Percentiles rank a stretch among this genome's conserved stretches.
phyloP scores from a whole-genome alignment of 2,113 vertebrate genomes.

The Rhea americana region DNA sequence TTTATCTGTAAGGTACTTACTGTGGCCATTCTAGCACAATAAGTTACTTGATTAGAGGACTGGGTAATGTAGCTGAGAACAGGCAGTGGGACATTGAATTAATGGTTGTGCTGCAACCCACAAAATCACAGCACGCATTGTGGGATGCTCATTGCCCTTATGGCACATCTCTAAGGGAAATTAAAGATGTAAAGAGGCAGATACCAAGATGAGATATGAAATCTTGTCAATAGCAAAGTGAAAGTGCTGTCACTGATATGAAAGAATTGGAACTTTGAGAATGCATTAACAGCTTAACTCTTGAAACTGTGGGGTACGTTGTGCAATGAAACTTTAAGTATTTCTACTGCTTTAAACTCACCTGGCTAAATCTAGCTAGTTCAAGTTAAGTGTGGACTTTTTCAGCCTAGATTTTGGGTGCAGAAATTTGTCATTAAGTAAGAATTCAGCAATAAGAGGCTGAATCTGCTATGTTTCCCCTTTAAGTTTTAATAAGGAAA shows the following conservation, averaged over 20 bases:
- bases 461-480: not conserved
- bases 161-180: constrained; percentile 35
- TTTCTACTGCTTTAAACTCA: constrained; percentile 1
- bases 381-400: constrained; percentile 29
- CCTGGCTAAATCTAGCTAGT: constrained; percentile 18
- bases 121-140: constrained; percentile 40
- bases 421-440: not conserved
- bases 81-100: constrained; percentile 35
- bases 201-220: constrained; percentile 28
- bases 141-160: not conserved
- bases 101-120: not conserved
- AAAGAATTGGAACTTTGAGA: not conserved
- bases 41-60: not conserved
- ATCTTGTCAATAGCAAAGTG: constrained; percentile 10
- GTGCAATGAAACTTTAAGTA: constrained; percentile 17
- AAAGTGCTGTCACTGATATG: constrained; percentile 19
- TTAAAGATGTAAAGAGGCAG: constrained; percentile 48
- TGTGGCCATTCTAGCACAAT: not conserved
- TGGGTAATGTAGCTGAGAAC: not conserved
- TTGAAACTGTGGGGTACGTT: not conserved
- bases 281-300: constrained; percentile 22
- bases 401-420: constrained; percentile 6
- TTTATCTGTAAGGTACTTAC: not conserved
- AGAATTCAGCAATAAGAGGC: not conserved
- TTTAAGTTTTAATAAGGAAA: not conserved